Conservation (phyloP, 1,140 invertebrate species). For the Gryon sp. region DNA sequence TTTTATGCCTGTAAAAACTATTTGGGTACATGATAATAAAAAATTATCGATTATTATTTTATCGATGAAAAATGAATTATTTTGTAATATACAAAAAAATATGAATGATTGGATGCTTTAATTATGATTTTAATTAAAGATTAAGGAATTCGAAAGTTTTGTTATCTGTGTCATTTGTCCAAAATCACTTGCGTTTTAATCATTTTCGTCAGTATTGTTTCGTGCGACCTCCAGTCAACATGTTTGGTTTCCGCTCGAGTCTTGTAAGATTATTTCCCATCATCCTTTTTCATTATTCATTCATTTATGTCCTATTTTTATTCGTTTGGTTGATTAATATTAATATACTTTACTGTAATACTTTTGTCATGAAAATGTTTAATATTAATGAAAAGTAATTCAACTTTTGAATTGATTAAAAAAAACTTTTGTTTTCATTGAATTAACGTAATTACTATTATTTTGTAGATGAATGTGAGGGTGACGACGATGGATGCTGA, state of each 20-base stretch:
- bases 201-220: constrained; percentile 8
- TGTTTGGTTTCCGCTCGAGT: background rate
- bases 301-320: too few species aligned
- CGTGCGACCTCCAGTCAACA: background rate
- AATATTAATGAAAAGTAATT: too few species aligned
- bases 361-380: background rate
- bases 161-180: background rate
- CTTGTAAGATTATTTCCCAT: too few species aligned
- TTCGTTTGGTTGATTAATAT: too few species aligned
- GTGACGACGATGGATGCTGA: constrained; percentile 99
- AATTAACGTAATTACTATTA: background rate
- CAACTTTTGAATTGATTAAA: too few species aligned
- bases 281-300: too few species aligned
- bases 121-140: background rate
- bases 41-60: background rate
- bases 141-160: background rate
- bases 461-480: constrained; percentile 94
- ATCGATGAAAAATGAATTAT: too few species aligned
- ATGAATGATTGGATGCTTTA: too few species aligned
- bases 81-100: too few species aligned
- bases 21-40: background rate
- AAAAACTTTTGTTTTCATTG: background rate
- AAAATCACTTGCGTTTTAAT: too few species aligned
- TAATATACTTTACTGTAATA: too few species aligned
- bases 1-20: background rate